Base-by-base conservation (phyloP, 1,140 invertebrate genomes). In the Pseudomyrmex pallidus region DNA sequence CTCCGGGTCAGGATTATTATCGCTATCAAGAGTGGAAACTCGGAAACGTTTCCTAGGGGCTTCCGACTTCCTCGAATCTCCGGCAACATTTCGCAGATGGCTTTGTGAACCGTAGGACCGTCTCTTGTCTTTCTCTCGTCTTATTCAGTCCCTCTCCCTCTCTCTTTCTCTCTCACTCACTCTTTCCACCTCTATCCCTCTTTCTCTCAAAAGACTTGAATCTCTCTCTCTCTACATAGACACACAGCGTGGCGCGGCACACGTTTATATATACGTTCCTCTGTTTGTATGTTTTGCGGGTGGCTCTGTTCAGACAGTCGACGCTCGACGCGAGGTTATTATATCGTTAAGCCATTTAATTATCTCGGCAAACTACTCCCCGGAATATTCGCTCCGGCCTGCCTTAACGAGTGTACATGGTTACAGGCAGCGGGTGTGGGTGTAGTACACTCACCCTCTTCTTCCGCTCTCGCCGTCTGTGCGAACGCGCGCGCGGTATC, bases 271-370 rank as follows among this genome's bases (percentile, higher is more conserved):
- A 50, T 61, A 62, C 64, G 66, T 70, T 85, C 48, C 77, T 77
- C 67, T 84, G 80, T 89, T 88, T 89, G 84, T 76, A 77, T 88
- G 84, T 88, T 84, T 86, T 80, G 80, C 44, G 87, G 87, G 70
- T 83, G 84, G 82, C 61, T 84, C 68, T 54, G 59, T 64, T 85
- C 80, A 92, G 91, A 87, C 89, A 89, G 91, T 88, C 90, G 66
- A 78, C 76, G 87, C 90, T 90, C 91, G 86, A 91, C 91, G 89
- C 90, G 84, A 90, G 92, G 90, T 93, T 94, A 94, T 94, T 94
- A 94, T 94, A 94, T 94, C 93, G 93, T 94, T 93, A 93, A 94
- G 92, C 93, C 93, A 94, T 94, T 94, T 94, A 94, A 94, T 94
- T 94, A 94, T 93, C 93, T 94, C 93, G 91, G 92, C 91, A 94